These are phyloP conservation scores for Pipra filicauda DNA, from an alignment of 2,113 vertebrate genomes.

Conservation along the genomic window DNA sequence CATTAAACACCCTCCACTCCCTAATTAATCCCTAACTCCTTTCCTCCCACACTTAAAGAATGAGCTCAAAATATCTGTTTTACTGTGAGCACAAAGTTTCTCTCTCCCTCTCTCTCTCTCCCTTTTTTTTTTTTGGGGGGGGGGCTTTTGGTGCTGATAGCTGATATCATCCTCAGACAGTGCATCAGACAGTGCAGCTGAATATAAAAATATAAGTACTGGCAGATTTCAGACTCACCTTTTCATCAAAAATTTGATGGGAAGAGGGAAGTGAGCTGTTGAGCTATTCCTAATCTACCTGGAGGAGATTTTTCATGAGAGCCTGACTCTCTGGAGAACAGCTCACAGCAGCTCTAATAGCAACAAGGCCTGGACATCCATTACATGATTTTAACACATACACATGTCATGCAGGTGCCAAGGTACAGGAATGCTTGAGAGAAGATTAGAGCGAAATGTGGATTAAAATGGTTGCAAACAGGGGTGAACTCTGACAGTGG, in stretches of 20 bases:
- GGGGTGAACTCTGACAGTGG: accelerated
- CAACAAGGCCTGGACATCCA: slow-evolving; percentile 31
- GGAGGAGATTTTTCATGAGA: background rate
- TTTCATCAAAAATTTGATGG: background rate
- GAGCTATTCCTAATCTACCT: background rate
- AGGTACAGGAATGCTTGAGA: background rate
- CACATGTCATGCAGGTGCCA: background rate
- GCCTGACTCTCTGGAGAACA: background rate
- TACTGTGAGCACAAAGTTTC: background rate
- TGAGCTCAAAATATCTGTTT: background rate
- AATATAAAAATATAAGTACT: background rate
- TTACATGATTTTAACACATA: slow-evolving; percentile 39
- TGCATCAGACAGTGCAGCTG: background rate
- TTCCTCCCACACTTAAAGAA: background rate
- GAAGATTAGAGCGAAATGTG: background rate
- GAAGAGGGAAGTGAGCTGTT: background rate
- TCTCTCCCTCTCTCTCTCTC: background rate
- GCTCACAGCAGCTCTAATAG: background rate
- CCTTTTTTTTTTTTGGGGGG: background rate
- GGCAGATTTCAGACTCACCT: background rate
- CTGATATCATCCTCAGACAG: background rate
- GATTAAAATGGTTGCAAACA: background rate
- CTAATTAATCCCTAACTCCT: background rate
- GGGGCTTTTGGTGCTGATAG: background rate
- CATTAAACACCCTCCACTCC: background rate